Conservation (phyloP, 2,888 invertebrate species). For the Nephrotoma appendiculata region DNA sequence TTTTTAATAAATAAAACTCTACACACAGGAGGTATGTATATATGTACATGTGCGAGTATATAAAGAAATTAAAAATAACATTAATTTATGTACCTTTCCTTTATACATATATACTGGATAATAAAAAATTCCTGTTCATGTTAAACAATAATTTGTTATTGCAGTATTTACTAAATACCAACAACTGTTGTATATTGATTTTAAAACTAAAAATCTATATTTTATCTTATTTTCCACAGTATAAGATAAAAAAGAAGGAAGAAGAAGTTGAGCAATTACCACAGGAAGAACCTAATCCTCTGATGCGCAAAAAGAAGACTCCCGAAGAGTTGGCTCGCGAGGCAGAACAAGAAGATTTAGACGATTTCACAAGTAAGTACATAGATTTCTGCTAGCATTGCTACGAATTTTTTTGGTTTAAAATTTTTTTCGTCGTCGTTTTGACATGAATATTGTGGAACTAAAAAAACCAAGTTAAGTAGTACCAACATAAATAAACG, state of each 20-base stretch:
- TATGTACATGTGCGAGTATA: background rate
- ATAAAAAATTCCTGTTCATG: background rate
- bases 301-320: slow-evolving; percentile 98
- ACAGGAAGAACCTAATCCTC: slow-evolving; percentile 77
- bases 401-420: background rate
- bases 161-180: no score
- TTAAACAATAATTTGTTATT: background rate
- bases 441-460: background rate
- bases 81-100: background rate
- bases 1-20: background rate
- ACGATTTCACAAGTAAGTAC: slow-evolving; percentile 85
- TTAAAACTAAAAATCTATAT: background rate
- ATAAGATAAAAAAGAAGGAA: slow-evolving; percentile 91
- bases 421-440: background rate
- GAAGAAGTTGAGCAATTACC: slow-evolving; percentile 79
- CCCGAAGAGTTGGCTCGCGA: slow-evolving; percentile 95
- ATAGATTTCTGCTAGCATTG: background rate
- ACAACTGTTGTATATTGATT: background rate
- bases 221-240: slow-evolving; percentile 40
- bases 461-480: background rate
- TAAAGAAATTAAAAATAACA: background rate
- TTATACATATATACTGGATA: background rate
- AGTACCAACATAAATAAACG: background rate
- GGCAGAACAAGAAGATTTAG: slow-evolving; percentile 89
- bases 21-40: no score